A percentile compares a stretch with the other conserved stretches of the same genome.
These are phyloP conservation scores for Pelmatolapia mariae DNA, from an alignment of 2,113 vertebrate species.

Conservation along the genomic window DNA sequence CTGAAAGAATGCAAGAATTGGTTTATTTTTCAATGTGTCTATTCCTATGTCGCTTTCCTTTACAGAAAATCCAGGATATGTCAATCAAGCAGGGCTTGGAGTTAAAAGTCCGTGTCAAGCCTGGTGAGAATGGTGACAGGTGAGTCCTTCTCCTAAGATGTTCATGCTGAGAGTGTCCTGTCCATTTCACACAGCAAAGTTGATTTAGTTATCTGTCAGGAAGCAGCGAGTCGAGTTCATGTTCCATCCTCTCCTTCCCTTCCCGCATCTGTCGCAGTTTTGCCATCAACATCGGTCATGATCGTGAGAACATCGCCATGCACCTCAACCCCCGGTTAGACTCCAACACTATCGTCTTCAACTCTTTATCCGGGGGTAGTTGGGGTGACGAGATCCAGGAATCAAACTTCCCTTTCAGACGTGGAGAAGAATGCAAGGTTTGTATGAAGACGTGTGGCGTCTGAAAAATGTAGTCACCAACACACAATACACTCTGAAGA, in stretches of 20 bases:
- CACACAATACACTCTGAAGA: not conserved
- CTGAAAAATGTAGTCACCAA: not conserved
- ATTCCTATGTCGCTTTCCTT: not conserved
- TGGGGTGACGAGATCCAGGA: conserved; percentile 51
- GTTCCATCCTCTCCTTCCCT: not conserved
- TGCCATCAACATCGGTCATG: conserved; percentile 68
- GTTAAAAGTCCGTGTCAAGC: conserved; percentile 63
- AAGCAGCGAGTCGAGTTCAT: not conserved
- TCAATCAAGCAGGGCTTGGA: conserved; percentile 68
- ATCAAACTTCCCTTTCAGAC: conserved; percentile 51
- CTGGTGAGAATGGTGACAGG: not conserved
- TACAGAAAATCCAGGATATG: conserved; percentile 62
- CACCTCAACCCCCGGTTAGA: conserved; percentile 74
- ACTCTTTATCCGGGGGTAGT: conserved; percentile 49
- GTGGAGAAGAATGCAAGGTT: conserved; percentile 70
- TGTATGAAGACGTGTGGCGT: not conserved
- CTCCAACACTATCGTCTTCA: conserved; percentile 44
- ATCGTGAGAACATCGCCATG: conserved; percentile 52
- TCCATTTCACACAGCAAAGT: not conserved
- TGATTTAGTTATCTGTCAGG: not conserved
- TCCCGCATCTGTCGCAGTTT: conserved; percentile 40
- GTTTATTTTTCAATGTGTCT: not conserved
- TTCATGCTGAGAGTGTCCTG: not conserved
- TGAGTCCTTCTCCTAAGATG: conserved; percentile 5
- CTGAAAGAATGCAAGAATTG: not conserved